Base-by-base conservation (phyloP, 2,113 vertebrate genomes). In the Chitala chitala region DNA sequence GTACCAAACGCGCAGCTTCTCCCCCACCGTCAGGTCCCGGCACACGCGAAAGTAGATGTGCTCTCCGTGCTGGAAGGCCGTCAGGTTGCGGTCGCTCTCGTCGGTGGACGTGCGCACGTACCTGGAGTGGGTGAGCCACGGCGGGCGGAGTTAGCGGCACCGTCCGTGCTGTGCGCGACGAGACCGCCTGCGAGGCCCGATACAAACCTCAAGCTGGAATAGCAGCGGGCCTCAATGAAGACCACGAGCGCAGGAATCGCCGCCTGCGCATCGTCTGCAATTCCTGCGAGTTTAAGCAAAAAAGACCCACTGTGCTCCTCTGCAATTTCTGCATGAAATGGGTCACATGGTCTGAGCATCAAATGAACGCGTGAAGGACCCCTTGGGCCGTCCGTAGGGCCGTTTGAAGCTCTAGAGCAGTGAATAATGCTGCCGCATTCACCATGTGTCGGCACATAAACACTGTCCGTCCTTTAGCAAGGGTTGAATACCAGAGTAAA, bases 1-100 rank as follows among this genome's bases (percentile, higher is more conserved):
- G 89, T 98, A 98, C 95, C 95, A 96, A 61, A 98, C 95, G 46
- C 96, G 83, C 73, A 98, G 92, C 82, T 86, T 89, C 84, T 98
- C 93, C 50, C 95, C 90, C 0, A 90, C 92, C 48, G 4, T 78
- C 81, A 96, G 90, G 73, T 88, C 87, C n/a, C 92, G 90, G 85
- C 92, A 91, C 13, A 88, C 90, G 12, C 93, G 91, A 84, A 98
- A 98, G 79, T 95, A 98, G 82, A 98, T 95, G 81, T 85, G 86
- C 79, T 92, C 91, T 0, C 90, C 86, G 76, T 92, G 94, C 78
- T 98, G 95, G 80, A 98, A 96, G 0, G 94, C 95, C 75, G 95
- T 90, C 78, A 98, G 80, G 82, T 98, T 98, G 87, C 93, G 93
- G 78, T 96, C 90, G 42, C 86, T 89, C 79, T 95, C 92, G 73